Base-by-base conservation (phyloP, 2,113 vertebrate genomes). In the Puntigrus tetrazona region DNA sequence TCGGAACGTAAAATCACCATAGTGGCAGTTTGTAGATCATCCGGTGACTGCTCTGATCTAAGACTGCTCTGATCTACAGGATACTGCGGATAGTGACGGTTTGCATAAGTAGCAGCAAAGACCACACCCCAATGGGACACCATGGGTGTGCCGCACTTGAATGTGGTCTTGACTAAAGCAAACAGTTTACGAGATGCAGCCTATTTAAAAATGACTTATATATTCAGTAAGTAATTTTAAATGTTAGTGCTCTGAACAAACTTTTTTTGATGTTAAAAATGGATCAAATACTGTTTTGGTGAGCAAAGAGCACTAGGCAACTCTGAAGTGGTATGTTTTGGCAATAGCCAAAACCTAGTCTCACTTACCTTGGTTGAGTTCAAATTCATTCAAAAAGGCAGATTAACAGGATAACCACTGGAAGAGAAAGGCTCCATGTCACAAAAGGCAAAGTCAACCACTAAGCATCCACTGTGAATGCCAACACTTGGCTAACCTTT, bases 281-380 rank as follows among this genome's bases (percentile, higher is more conserved):
- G 1, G 7, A n/a, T 55, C 52, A 22, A 55, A 55, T 55, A n/a
- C 52, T 55, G 7, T 55, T 55, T 22, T 55, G 52, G 20, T 55
- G 52, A 55, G 20, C 20, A 22, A 20, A 55, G 6, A 55, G 52
- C 20, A 55, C 20, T 55, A n/a, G 52, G 20, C 1, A 55, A 55
- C 52, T n/a, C 18, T 69, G 8, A 8, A 38, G 16, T 67, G 63
- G 34, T 57, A 8, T 27, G 5, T 25, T 41, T 78, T 78, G 52
- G 1, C 10, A 59, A 61, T 16, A 61, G 36, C 5, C 55, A 9
- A 55, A 34, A 3, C 8, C 38, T 27, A 47, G 18, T 55, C 41
- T 16, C 45, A 75, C 88, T 92, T 91, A 93, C 91, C 91, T 91
- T 92, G 83, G 43, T 88, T 87, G 86, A 84, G 89, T 88, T 89